Percentiles rank a stretch among this genome's conserved stretches.
phyloP scores from a whole-genome alignment of 2,888 invertebrate genomes.

The Caenorhabditis japonica region DNA sequence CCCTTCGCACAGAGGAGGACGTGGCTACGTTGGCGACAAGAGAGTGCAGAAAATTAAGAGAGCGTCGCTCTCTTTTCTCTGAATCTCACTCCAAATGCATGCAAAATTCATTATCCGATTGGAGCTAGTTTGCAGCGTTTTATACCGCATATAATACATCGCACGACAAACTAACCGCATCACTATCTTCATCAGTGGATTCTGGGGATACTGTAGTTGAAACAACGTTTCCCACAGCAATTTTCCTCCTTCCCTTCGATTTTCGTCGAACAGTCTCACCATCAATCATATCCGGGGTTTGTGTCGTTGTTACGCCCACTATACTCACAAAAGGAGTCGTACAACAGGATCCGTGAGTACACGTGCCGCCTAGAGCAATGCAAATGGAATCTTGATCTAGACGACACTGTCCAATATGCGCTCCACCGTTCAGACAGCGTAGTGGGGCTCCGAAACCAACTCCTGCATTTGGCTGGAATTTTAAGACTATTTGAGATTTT shows the following conservation, averaged over 20 bases:
- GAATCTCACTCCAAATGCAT: too few species aligned
- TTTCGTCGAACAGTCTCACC: slow-evolving; percentile 33
- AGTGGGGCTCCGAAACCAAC: slow-evolving; percentile 59
- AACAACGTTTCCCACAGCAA: too few species aligned
- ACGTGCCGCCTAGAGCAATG: slow-evolving; percentile 66
- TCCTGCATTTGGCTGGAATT: slow-evolving; percentile 52
- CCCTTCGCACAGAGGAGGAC: too few species aligned
- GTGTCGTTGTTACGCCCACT: slow-evolving; percentile 23
- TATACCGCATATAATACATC: neutral
- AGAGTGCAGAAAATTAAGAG: too few species aligned
- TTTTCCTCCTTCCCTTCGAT: neutral
- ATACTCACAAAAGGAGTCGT: slow-evolving; percentile 66
- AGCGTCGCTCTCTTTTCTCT: too few species aligned
- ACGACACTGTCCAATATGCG: slow-evolving; percentile 65
- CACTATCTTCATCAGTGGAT: slow-evolving; percentile 13
- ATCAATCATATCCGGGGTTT: slow-evolving; percentile 42
- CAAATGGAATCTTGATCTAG: slow-evolving; percentile 65
- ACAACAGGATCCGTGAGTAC: slow-evolving; percentile 64
- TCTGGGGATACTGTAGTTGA: slow-evolving; percentile 8
- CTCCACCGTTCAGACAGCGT: slow-evolving; percentile 65
- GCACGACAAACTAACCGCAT: slow-evolving; percentile 1
- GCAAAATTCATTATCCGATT: too few species aligned
- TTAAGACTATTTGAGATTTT: neutral
- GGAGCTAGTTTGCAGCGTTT: too few species aligned
- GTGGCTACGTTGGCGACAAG: too few species aligned